Conservation (phyloP, 2,797 vertebrate species). For the Coracias cyanogaster region DNA sequence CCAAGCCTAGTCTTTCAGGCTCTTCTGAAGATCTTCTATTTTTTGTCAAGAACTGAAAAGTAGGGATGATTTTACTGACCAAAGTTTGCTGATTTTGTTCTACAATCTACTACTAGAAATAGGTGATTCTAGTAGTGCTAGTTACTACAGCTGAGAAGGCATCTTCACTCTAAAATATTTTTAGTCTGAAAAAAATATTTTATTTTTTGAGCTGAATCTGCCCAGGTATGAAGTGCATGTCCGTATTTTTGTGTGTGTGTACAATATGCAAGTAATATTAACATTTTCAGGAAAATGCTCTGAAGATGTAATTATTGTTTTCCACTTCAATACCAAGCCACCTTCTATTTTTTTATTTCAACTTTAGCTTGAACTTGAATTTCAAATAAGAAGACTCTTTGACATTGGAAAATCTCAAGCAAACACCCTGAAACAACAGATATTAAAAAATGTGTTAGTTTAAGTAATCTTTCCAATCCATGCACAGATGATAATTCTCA, state of each 20-base stretch:
- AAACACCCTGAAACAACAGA: neutral
- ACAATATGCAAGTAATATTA: neutral
- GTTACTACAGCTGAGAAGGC: neutral
- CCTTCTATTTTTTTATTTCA: neutral
- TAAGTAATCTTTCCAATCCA: constrained; percentile 1
- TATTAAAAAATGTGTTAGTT: neutral
- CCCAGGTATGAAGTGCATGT: neutral
- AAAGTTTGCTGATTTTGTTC: neutral
- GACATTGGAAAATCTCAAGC: neutral
- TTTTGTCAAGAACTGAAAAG: neutral
- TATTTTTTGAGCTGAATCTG: neutral
- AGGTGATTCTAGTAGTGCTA: neutral
- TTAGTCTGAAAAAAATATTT: neutral
- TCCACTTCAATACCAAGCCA: neutral
- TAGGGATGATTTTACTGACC: neutral
- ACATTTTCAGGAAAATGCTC: constrained; percentile 19
- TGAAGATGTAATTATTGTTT: constrained; percentile 23
- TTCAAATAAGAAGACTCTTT: neutral
- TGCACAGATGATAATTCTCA: neutral
- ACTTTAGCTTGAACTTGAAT: neutral
- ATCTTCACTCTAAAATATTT: neutral
- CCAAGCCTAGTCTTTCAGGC: neutral
- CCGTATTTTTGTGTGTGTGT: neutral
- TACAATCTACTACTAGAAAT: neutral
- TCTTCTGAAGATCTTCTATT: neutral